Percentiles rank a stretch among this genome's conserved stretches.
phyloP scores from a whole-genome alignment of 2,113 vertebrate genomes.

The Nettapus auritus region DNA sequence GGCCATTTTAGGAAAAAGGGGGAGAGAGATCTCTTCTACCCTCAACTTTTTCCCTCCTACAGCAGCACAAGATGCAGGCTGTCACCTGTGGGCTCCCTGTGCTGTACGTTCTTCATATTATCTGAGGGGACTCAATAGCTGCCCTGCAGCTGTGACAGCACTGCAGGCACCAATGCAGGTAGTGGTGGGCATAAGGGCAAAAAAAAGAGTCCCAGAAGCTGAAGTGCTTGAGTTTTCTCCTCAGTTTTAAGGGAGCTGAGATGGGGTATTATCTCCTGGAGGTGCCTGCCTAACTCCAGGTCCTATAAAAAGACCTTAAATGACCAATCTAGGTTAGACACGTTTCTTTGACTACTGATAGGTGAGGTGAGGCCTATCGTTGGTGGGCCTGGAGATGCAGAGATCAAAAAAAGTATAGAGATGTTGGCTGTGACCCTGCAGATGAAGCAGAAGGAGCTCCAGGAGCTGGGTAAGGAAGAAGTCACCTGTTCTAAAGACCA shows the following conservation, averaged over 20 bases:
- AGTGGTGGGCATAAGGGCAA: background rate
- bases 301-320: background rate
- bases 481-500: background rate
- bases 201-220: background rate
- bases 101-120: fast-evolving
- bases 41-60: background rate
- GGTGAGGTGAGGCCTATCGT: background rate
- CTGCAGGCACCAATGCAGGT: background rate
- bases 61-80: background rate
- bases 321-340: background rate
- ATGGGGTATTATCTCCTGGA: background rate
- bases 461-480: background rate
- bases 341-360: background rate
- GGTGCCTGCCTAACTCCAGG: background rate
- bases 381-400: background rate
- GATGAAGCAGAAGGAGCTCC: background rate
- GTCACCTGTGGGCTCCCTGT: background rate
- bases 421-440: background rate
- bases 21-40: background rate
- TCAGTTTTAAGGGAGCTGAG: background rate
- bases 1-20: background rate
- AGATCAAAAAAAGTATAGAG: background rate
- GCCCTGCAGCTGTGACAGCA: background rate
- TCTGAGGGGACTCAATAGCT: background rate
- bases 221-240: background rate